Base-by-base conservation (phyloP, 2,888 invertebrate genomes). In the Rambutsinella grinnellia region DNA sequence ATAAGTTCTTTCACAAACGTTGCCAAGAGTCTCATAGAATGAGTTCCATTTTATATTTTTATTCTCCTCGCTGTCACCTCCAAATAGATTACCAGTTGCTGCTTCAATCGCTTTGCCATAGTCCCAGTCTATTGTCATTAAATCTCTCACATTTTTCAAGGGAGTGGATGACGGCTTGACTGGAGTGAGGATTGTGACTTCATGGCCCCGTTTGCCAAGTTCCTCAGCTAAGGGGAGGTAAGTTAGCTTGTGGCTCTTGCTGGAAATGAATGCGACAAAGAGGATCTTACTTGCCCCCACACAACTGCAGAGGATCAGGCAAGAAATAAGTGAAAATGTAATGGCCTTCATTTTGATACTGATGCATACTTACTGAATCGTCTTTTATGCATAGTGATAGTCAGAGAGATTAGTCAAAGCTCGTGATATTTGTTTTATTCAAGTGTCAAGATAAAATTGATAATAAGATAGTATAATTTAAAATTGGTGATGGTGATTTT, bases 201-300 rank as follows among this genome's bases (percentile, higher is more conserved):
- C 88, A 80, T 90, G 89, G 0, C 89, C 89, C 61, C 88, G 86
- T n/a, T 85, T 84, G 3, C 89, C 89, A 49, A 90, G 84, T 76
- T 88, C 89, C 53, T 88, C 81, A 2, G 89, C 87, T 24, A 90
- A 86, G 0, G 88, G 87, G 77, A 87, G 86, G 47, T 89, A 85
- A 84, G 88, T 85, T 71, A 88, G 87, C 75, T 87, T 86, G 82
- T 90, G 90, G 21, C 89, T 89, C 75, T 86, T 88, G 1, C 88
- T 87, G 2, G 88, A 87, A 81, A 89, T 88, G 1, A 89, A 89
- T 63, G 88, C 85, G 5, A 88, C 85, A 61, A 87, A 87, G n/a
- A 90, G 85, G 80, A 90, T 89, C 81, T 88, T 76, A n/a, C n/a
- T n/a, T n/a, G n/a, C n/a, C n/a, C n/a, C n/a, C n/a, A n/a, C n/a